These are phyloP conservation scores for Brenthis hecate DNA, from an alignment of 2,888 invertebrate species.

Conservation along the genomic window DNA sequence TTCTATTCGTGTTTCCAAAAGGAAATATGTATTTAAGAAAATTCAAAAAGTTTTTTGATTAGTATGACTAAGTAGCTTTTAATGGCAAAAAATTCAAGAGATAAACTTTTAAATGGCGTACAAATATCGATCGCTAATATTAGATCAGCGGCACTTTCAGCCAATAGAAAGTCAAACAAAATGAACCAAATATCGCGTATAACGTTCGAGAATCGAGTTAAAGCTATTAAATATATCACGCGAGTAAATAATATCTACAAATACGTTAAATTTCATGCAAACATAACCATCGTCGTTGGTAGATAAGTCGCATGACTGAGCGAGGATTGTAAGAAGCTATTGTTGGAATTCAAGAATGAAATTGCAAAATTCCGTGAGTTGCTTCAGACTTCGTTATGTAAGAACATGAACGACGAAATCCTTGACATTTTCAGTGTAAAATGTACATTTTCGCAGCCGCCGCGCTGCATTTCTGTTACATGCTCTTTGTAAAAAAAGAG, in stretches of 20 bases:
- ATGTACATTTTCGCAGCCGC: neutral
- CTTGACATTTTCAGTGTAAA: conserved; percentile 25
- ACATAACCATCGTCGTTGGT: neutral
- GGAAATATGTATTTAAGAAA: too few relatives aligned
- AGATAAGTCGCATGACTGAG: conserved; percentile 9
- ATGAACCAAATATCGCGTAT: neutral
- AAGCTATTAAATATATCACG: neutral
- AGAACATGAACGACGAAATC: conserved; percentile 10
- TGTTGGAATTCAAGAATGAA: conserved; percentile 25
- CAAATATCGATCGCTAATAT: neutral
- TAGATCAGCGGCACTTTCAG: neutral
- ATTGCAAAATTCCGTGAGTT: conserved; percentile 34
- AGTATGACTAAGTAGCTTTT: too few relatives aligned
- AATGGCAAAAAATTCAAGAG: too few relatives aligned
- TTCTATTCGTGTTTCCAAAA: too few relatives aligned
- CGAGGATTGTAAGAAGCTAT: conserved; percentile 10
- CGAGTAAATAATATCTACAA: neutral
- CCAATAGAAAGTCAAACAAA: conserved; percentile 2
- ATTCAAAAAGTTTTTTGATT: too few relatives aligned
- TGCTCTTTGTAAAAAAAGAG: conserved; percentile 6
- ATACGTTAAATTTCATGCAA: neutral
- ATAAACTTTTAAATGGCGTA: too few relatives aligned
- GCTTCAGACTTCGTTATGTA: conserved; percentile 35
- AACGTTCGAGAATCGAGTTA: neutral
- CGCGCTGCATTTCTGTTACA: neutral